These are phyloP conservation scores for Uropsilus gracilis DNA, from an alignment of 2,113 vertebrate genomes.

Conservation along the genomic window DNA sequence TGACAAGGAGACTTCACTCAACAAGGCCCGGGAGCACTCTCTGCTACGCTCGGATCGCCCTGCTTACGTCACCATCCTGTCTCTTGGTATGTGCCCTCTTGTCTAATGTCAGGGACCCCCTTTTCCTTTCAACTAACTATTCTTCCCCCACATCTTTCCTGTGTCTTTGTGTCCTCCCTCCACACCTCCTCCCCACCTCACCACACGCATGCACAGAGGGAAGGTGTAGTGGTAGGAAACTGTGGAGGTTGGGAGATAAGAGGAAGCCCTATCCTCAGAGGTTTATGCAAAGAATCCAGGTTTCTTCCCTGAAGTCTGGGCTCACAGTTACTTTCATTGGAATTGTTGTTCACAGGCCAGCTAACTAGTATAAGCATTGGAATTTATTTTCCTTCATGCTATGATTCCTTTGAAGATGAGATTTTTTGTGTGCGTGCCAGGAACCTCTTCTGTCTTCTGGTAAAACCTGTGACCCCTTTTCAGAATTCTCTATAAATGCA, in stretches of 20 bases:
- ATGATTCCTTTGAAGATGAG: not conserved
- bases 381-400: not conserved
- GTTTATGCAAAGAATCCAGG: not conserved
- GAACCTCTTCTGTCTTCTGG: not conserved
- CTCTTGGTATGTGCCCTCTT: constrained; percentile 90
- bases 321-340: not conserved
- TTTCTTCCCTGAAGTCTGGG: not conserved
- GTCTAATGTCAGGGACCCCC: no score
- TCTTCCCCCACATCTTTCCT: not conserved
- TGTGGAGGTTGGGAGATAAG: not conserved
- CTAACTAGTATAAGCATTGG: not conserved
- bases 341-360: not conserved
- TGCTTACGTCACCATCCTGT: constrained; percentile 98
- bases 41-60: constrained; percentile 96
- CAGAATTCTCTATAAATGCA: not conserved
- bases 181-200: no score
- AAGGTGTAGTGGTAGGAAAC: not conserved
- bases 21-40: constrained; percentile 98
- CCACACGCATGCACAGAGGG: not conserved
- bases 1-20: constrained; percentile 98
- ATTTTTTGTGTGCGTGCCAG: not conserved
- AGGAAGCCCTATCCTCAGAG: not conserved
- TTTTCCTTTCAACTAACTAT: not conserved
- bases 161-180: not conserved
- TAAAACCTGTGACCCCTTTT: not conserved